phyloP scores from a whole-genome alignment of 2,797 vertebrate genomes.

The Ispidina lecontei region DNA sequence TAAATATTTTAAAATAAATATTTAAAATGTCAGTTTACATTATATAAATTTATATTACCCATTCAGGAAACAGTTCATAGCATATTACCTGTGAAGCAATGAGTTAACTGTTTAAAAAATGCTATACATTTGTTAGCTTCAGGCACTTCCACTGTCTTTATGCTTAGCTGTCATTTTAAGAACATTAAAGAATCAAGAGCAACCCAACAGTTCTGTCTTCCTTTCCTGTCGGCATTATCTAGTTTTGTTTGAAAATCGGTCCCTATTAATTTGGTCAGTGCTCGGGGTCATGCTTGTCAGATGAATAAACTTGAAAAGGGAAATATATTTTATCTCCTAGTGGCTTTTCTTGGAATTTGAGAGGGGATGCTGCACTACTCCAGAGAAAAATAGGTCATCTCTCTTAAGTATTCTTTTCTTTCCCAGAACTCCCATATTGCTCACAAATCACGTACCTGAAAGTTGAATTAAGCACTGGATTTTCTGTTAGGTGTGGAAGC shows the following conservation, averaged over 20 bases:
- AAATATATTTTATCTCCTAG: conserved; percentile 14
- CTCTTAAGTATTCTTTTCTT: not conserved
- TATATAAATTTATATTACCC: not conserved
- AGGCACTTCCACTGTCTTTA: conserved; percentile 13
- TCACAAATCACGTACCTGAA: not conserved
- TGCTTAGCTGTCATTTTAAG: conserved; percentile 22
- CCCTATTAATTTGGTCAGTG: not conserved
- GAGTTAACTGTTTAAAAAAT: not conserved
- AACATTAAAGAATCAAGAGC: not conserved
- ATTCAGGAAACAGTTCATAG: not conserved
- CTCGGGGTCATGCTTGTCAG: not conserved
- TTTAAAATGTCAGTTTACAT: not conserved
- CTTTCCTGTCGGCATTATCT: conserved; percentile 22
- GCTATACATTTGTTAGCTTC: not conserved
- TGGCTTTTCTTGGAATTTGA: conserved; percentile 39
- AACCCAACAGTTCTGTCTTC: not conserved
- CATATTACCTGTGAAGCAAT: not conserved
- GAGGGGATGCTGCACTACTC: not conserved
- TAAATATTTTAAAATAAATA: not conserved
- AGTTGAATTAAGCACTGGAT: conserved; percentile 20
- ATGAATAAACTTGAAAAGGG: conserved; percentile 32
- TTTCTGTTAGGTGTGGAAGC: conserved; percentile 14
- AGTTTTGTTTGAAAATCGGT: not conserved
- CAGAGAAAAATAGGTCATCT: conserved; percentile 29
- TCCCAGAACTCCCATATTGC: not conserved